These are phyloP conservation scores for Ochlodes sylvanus DNA, from an alignment of 2,888 invertebrate genomes.

Conservation along the genomic window DNA sequence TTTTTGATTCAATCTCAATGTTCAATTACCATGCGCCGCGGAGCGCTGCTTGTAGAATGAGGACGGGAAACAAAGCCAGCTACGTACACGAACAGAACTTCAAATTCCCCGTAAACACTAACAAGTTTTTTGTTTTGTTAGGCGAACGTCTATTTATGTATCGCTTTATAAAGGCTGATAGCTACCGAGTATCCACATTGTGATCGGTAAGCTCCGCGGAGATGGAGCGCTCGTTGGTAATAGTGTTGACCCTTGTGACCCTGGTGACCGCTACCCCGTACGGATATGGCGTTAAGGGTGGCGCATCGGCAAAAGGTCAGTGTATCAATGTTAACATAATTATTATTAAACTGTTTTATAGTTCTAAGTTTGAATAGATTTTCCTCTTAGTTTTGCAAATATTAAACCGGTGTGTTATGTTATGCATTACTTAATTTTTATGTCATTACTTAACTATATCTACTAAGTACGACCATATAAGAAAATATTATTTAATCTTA, in stretches of 20 bases:
- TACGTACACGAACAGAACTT: constrained; percentile 67
- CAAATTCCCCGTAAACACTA: constrained; percentile 72
- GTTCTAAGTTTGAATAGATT: too few species aligned
- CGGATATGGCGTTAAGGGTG: constrained; percentile 74
- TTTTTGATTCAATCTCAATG: constrained; percentile 46
- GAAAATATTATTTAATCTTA: too few species aligned
- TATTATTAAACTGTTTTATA: too few species aligned
- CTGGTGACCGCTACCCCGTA: constrained; percentile 66
- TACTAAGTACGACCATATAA: too few species aligned
- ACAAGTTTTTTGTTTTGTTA: constrained; percentile 77
- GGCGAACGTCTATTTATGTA: constrained; percentile 71
- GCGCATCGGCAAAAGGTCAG: constrained; percentile 70
- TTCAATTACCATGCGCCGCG: constrained; percentile 54
- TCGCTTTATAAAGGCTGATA: constrained; percentile 79
- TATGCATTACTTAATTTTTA: too few species aligned
- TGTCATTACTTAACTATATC: too few species aligned
- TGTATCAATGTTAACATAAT: constrained; percentile 24
- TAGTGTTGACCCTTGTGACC: constrained; percentile 62
- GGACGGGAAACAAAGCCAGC: constrained; percentile 62
- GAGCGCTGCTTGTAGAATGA: constrained; percentile 51
- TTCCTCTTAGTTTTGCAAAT: too few species aligned
- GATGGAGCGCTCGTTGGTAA: constrained; percentile 74
- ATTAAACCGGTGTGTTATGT: too few species aligned
- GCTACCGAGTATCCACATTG: constrained; percentile 67
- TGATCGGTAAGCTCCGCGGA: constrained; percentile 71